A percentile compares a stretch with the other conserved stretches of the same genome.
phyloP scores from a whole-genome alignment of 2,888 invertebrate species.

The Oxytorus armatus region DNA sequence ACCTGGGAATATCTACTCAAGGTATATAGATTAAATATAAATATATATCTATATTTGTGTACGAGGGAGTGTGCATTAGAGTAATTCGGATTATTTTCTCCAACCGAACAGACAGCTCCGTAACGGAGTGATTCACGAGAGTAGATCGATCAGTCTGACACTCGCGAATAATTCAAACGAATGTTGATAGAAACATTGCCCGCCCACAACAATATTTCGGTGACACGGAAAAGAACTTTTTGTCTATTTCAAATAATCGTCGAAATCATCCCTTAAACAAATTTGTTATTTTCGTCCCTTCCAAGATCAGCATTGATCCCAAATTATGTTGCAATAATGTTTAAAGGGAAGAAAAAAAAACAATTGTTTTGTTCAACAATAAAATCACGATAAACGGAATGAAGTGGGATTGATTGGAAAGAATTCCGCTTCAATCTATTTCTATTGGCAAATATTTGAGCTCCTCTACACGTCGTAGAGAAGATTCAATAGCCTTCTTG shows the following conservation, averaged over 20 bases:
- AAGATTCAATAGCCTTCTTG: conserved; percentile 68
- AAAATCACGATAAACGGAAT: background rate
- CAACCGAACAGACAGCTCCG: background rate
- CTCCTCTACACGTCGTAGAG: conserved; percentile 46
- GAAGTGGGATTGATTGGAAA: conserved; percentile 11
- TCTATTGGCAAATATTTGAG: conserved; percentile 52
- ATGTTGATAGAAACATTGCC: background rate
- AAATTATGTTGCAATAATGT: background rate
- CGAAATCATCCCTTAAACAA: no score
- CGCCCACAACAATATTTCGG: background rate
- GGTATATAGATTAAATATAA: conserved; percentile 9
- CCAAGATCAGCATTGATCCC: background rate
- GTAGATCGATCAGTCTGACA: conserved; percentile 36
- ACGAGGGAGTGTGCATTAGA: conserved; percentile 1
- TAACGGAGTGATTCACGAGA: conserved; percentile 22
- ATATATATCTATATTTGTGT: background rate
- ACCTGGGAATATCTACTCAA: conserved; percentile 6
- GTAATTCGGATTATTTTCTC: conserved; percentile 4
- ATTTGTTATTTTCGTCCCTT: background rate
- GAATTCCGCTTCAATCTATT: conserved; percentile 35
- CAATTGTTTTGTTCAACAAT: background rate
- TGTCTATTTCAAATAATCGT: background rate
- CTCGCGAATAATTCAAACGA: conserved; percentile 1
- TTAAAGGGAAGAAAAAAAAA: background rate
- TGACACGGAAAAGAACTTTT: background rate